A percentile compares a stretch with the other conserved stretches of the same genome.
These are phyloP conservation scores for Hystrix brachyura DNA, from an alignment of 2,113 vertebrate genomes.

Conservation along the genomic window DNA sequence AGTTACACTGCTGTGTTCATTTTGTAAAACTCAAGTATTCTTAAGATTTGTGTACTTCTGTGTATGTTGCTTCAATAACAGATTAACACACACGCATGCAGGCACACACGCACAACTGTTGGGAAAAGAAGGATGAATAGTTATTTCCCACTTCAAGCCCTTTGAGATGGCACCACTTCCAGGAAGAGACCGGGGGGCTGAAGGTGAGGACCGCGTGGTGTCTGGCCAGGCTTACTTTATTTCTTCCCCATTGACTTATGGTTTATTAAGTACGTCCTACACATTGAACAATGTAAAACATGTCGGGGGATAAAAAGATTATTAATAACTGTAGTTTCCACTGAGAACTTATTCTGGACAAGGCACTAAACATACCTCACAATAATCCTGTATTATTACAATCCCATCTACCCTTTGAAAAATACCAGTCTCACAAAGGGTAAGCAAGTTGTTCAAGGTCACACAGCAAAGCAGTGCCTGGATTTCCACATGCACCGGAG, in stretches of 20 bases:
- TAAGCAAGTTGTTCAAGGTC: constrained; percentile 20
- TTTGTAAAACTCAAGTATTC: background rate
- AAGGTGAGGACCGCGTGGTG: background rate
- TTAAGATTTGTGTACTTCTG: background rate
- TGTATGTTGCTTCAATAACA: background rate
- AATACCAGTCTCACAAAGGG: background rate
- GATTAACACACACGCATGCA: background rate
- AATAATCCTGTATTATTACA: background rate
- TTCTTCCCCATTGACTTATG: constrained; percentile 32
- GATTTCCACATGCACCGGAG: background rate
- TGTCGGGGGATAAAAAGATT: background rate
- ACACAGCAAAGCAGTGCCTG: background rate
- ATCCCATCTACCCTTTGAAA: background rate
- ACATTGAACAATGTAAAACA: background rate
- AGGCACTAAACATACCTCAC: background rate
- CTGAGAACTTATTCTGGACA: background rate
- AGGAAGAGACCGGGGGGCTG: background rate
- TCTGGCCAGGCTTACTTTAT: constrained; percentile 38
- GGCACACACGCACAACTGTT: background rate
- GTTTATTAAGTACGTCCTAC: constrained; percentile 41
- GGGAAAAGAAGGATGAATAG: background rate
- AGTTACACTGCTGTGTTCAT: background rate
- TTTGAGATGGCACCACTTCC: background rate
- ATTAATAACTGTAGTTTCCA: constrained; percentile 9
- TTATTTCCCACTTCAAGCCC: background rate